phyloP scores from a whole-genome alignment of 2,888 invertebrate genomes.

The Lepidochrysops patricia region DNA sequence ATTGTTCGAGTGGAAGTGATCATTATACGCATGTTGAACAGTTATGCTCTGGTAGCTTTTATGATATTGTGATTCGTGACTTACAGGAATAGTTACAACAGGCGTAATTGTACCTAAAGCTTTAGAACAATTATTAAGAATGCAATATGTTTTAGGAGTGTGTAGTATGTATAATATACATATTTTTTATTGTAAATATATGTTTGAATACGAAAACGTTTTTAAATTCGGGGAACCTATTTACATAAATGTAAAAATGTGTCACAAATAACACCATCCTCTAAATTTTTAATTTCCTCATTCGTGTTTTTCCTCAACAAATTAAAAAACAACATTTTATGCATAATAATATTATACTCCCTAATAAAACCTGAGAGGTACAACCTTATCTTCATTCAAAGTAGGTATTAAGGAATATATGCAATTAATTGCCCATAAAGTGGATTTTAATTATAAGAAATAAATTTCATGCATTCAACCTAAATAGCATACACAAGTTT shows the following conservation, averaged over 20 bases:
- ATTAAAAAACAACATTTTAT: neutral
- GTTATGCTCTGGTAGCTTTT: slow-evolving; percentile 55
- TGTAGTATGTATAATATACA: too few species aligned
- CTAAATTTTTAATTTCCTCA: neutral
- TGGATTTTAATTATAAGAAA: slow-evolving; percentile 19
- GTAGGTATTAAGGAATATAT: slow-evolving; percentile 9
- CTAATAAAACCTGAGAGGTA: neutral
- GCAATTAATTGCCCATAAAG: slow-evolving; percentile 16
- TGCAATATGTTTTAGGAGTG: too few species aligned
- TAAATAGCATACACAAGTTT: slow-evolving; percentile 22
- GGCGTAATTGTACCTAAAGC: too few species aligned
- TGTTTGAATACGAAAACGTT: neutral
- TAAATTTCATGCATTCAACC: slow-evolving; percentile 19
- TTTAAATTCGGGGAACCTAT: neutral
- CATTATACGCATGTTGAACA: slow-evolving; percentile 60
- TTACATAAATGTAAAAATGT: neutral
- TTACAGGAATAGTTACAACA: neutral
- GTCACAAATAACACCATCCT: neutral
- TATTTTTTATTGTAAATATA: too few species aligned
- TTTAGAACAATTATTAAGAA: too few species aligned
- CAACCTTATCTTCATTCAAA: slow-evolving; percentile 1
- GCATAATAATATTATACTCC: neutral
- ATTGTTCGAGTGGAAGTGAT: slow-evolving; percentile 65
- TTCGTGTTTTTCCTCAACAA: too few species aligned
- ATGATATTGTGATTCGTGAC: slow-evolving; percentile 40